Percentiles rank a stretch among this genome's conserved stretches.
Conservation (phyloP, 2,797 vertebrate species). For the Sardinella longiceps region DNA sequence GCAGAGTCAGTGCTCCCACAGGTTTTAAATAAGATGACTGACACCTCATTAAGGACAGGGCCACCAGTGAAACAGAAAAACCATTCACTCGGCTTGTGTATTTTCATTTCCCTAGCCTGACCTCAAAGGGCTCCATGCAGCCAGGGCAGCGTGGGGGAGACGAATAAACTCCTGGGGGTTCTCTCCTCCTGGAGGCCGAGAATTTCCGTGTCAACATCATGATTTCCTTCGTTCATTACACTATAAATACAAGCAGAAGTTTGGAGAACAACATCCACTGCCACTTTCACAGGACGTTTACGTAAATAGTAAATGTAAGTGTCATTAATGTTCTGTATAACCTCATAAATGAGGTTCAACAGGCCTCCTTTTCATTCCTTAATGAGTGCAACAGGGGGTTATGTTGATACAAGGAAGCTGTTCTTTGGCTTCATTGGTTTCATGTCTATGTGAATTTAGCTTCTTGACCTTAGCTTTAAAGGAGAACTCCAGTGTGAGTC, state of each 20-base stretch:
- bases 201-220: background rate
- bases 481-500: too few relatives aligned
- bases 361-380: background rate
- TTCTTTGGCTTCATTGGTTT: background rate
- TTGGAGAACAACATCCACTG: background rate
- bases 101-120: conserved; percentile 25
- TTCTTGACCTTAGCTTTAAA: background rate
- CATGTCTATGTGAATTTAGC: background rate
- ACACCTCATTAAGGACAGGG: background rate
- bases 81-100: background rate
- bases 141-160: background rate
- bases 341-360: background rate
- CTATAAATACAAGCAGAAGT: background rate
- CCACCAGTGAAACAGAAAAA: background rate
- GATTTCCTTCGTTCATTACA: background rate
- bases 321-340: background rate
- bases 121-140: background rate
- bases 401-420: background rate
- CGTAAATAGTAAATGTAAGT: background rate
- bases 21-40: background rate
- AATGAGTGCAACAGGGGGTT: background rate
- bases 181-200: background rate
- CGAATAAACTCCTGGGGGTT: background rate
- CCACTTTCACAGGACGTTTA: background rate
- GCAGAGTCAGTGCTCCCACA: background rate